A percentile compares a stretch with the other conserved stretches of the same genome.
phyloP scores from a whole-genome alignment of 2,113 vertebrate genomes.

The Charina bottae region DNA sequence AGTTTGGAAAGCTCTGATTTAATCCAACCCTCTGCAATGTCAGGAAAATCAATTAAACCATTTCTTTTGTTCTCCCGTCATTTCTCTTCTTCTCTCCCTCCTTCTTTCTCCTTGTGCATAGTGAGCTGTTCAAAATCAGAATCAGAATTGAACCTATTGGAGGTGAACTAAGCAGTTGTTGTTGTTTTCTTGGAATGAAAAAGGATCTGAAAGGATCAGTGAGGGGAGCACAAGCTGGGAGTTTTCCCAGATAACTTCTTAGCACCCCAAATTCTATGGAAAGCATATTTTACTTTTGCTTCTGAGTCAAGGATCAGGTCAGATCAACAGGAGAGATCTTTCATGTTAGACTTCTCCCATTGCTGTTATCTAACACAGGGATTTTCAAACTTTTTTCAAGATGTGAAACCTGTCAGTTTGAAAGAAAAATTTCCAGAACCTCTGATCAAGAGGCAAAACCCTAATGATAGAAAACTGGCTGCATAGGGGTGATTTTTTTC shows the following conservation, averaged over 20 bases:
- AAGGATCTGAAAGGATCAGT: slow-evolving; percentile 44
- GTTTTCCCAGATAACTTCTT: slow-evolving; percentile 57
- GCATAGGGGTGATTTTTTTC: too few species aligned
- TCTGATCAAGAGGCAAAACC: too few species aligned
- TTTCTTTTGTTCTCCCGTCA: background rate
- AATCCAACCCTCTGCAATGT: background rate
- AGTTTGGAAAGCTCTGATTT: too few species aligned
- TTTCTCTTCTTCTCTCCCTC: background rate
- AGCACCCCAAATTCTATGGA: slow-evolving; percentile 59
- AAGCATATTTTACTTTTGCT: slow-evolving; percentile 65
- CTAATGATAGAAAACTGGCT: too few species aligned
- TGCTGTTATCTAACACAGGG: slow-evolving; percentile 39
- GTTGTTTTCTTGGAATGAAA: slow-evolving; percentile 37
- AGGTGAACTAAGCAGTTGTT: slow-evolving; percentile 63
- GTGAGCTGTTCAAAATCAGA: slow-evolving; percentile 36
- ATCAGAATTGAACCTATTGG: slow-evolving; percentile 57
- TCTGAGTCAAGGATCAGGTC: slow-evolving; percentile 73
- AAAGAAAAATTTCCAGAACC: too few species aligned
- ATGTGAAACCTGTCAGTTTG: too few species aligned
- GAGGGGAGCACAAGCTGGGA: slow-evolving; percentile 62
- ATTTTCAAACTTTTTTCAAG: too few species aligned
- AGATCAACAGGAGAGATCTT: slow-evolving; percentile 59
- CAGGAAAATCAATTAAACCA: background rate
- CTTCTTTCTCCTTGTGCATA: slow-evolving; percentile 22
- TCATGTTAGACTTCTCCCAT: slow-evolving; percentile 53